Conservation (phyloP, 2,113 vertebrate genomes). For the Oceanites oceanicus region DNA sequence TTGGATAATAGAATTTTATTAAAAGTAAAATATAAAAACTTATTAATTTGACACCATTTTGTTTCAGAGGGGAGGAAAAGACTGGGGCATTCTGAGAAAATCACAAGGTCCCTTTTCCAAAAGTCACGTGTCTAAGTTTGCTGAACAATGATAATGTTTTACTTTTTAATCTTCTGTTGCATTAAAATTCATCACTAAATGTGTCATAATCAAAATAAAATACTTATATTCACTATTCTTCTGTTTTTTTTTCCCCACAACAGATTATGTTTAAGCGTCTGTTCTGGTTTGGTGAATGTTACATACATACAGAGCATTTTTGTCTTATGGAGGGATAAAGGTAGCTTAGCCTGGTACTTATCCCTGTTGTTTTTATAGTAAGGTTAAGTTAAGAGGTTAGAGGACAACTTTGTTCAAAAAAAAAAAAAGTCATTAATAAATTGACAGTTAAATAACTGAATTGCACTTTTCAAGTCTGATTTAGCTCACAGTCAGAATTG, state of each 20-base stretch:
- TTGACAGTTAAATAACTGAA: not conserved
- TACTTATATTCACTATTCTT: not conserved
- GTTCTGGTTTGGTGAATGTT: not conserved
- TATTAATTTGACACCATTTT: not conserved
- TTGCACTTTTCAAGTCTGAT: not conserved
- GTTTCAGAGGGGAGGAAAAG: not conserved
- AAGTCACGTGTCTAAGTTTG: not conserved
- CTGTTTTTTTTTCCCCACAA: rapidly evolving
- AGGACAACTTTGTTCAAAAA: not conserved
- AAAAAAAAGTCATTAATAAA: not conserved
- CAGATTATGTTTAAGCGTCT: not conserved
- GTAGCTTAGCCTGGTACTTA: not conserved
- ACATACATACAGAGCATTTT: not conserved
- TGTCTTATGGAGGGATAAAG: not conserved
- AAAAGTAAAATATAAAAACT: not conserved
- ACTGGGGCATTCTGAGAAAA: not conserved
- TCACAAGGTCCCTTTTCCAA: not conserved
- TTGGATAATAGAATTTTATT: not conserved
- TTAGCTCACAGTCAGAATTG: not conserved
- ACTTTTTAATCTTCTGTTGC: not conserved
- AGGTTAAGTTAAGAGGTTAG: not conserved
- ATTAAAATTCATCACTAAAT: not conserved
- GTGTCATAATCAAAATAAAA: not conserved
- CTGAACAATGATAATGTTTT: not conserved
- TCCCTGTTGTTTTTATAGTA: not conserved